Evolutionary conservation across 1,140 invertebrate genomes (phyloP), one percentile per base, ranked within the genome.

Genomic region (Whitmania pigra): DNA sequence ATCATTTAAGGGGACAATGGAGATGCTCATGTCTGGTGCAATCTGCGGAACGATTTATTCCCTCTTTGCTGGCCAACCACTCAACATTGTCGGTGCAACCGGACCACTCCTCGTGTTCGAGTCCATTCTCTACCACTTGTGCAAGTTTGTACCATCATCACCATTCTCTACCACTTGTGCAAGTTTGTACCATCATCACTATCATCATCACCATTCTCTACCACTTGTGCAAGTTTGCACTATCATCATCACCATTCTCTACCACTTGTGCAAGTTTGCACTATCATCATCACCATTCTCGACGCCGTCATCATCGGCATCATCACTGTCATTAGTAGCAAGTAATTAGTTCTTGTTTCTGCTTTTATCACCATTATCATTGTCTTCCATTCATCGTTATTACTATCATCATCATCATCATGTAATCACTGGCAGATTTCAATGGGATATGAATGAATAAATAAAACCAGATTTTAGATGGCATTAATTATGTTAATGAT

Each of bases 121-220:
- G 85, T 93, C 92, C 1, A 97, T 97, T 77, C 88, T 97, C 57
- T 97, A 88, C 80, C 90, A 95, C 80, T 93, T 98, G 84, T 98
- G 94, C 85, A 75, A 81, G 57, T 74, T 43, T 40, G 40, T 67
- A n/a, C n/a, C 31, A 9, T 54, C 43, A 49, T 11, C 43, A 49
- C 15, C 43, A 49, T 11, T 11, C 13, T 49, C 43, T 43, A 6
- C 13, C 40, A n/a, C n/a, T n/a, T n/a, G n/a, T n/a, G n/a, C n/a
- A n/a, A n/a, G n/a, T n/a, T n/a, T n/a, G n/a, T n/a, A n/a, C n/a
- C n/a, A n/a, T 20, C 36, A 49, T 49, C 43, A 49, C 43, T 49
- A 49, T 11, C 43, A 11, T 49, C 43, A 49, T 11, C 43, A 49
- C 15, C 43, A 49, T 11, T 11, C 13, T 49, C 43, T 43, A 6